Conservation (phyloP, 2,888 invertebrate species). For the Synanthedon tipuliformis region DNA sequence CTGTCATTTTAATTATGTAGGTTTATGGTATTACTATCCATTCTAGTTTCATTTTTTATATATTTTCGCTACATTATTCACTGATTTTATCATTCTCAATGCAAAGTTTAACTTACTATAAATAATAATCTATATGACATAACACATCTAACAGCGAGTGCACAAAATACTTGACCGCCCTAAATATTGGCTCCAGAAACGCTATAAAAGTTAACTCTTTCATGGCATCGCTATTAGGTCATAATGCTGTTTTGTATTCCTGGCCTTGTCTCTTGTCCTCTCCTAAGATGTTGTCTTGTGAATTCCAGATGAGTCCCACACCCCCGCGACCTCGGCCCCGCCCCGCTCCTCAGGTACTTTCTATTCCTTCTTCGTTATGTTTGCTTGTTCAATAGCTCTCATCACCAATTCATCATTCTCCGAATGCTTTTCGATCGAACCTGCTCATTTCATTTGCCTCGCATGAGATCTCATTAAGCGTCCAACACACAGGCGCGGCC, state of each 20-base stretch:
- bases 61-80: too few species aligned
- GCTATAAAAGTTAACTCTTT: not conserved
- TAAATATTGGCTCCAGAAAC: not conserved
- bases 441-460: not conserved
- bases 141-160: too few species aligned
- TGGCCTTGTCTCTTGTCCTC: slow-evolving; percentile 18
- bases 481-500: too few species aligned
- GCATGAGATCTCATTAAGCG: not conserved
- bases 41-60: too few species aligned
- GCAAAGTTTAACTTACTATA: too few species aligned
- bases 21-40: too few species aligned
- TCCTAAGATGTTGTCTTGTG: slow-evolving; percentile 63
- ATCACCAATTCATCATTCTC: slow-evolving; percentile 11
- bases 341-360: slow-evolving; percentile 67
- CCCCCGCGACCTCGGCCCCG: slow-evolving; percentile 64
- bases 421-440: slow-evolving; percentile 6
- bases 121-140: too few species aligned
- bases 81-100: too few species aligned
- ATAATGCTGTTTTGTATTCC: slow-evolving; percentile 30
- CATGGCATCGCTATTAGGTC: slow-evolving; percentile 12
- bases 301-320: slow-evolving; percentile 70
- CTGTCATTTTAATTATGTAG: too few species aligned
- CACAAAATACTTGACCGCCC: too few species aligned
- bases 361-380: slow-evolving; percentile 29
- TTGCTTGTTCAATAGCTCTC: not conserved